Conservation (phyloP, 1,140 invertebrate species). For the Drusus annulatus region DNA sequence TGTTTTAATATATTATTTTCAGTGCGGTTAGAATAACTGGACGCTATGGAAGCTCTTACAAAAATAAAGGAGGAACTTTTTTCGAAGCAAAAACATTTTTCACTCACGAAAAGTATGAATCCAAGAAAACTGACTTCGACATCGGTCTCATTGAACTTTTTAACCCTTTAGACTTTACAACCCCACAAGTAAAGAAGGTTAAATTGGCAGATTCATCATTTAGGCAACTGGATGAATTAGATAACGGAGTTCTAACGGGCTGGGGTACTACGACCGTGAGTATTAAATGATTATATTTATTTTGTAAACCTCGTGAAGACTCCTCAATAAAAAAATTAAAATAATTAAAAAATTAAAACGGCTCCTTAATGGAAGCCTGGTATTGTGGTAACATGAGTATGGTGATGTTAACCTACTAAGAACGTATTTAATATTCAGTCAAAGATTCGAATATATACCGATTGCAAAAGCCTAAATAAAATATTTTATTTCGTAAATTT, state of each 20-base stretch:
- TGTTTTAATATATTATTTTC: no score
- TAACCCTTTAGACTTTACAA: neutral
- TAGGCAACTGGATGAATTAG: neutral
- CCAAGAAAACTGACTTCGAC: neutral
- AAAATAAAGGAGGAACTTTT: neutral
- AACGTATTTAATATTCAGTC: no score
- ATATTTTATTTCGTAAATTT: neutral
- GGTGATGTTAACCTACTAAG: no score
- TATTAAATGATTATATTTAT: neutral
- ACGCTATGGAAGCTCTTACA: neutral
- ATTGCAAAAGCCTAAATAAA: neutral
- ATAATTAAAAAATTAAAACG: no score
- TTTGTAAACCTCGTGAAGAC: no score
- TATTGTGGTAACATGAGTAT: no score
- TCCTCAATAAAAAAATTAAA: no score
- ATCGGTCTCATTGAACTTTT: neutral
- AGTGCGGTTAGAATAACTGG: no score
- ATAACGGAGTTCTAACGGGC: neutral
- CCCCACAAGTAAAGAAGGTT: neutral
- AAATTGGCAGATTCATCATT: neutral
- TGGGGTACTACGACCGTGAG: constrained; percentile 19
- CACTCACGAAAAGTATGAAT: neutral
- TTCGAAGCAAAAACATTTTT: neutral
- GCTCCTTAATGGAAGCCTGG: no score
- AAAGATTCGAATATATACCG: no score